Evolutionary conservation across 2,797 vertebrate species (phyloP).

Genomic region (Betta splendens): DNA sequence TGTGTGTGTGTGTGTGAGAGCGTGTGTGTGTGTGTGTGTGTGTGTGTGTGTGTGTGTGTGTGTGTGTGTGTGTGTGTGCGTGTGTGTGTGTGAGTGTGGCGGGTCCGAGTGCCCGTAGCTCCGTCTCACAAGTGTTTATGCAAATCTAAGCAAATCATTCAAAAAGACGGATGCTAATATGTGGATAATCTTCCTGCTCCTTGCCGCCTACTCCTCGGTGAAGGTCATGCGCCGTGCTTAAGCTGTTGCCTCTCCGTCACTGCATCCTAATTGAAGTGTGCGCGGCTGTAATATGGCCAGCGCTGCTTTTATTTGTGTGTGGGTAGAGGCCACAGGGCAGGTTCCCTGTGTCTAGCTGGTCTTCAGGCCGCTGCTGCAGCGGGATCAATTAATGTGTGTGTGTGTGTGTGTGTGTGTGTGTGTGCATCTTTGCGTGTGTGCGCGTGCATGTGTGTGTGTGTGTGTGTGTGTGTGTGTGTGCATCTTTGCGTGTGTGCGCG

Average conservation of each 20-base stretch:
- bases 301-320: conserved; percentile 64
- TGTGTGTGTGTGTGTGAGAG: too few species aligned
- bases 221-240: conserved; percentile 20
- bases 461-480: conserved; percentile 14
- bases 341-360: conserved; percentile 53
- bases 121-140: conserved; percentile 9
- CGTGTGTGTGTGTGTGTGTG: too few species aligned
- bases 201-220: conserved; percentile 17
- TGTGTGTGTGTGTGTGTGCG: too few species aligned
- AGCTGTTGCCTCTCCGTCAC: conserved; percentile 29
- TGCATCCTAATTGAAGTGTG: conserved; percentile 56
- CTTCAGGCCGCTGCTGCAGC: conserved; percentile 61
- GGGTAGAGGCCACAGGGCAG: conserved; percentile 59
- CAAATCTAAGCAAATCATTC: conserved; percentile 28
- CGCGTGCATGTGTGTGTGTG: conserved; percentile 44
- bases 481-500: conserved; percentile 40
- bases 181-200: conserved; percentile 5
- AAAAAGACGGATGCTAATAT: conserved; percentile 22
- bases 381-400: conserved; percentile 74
- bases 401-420: conserved; percentile 8
- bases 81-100: too few species aligned
- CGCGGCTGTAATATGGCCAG: conserved; percentile 44
- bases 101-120: not conserved
- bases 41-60: too few species aligned
- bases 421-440: conserved; percentile 56